These are phyloP conservation scores for Tinea trinotella DNA, from an alignment of 2,888 invertebrate genomes.

Conservation along the genomic window DNA sequence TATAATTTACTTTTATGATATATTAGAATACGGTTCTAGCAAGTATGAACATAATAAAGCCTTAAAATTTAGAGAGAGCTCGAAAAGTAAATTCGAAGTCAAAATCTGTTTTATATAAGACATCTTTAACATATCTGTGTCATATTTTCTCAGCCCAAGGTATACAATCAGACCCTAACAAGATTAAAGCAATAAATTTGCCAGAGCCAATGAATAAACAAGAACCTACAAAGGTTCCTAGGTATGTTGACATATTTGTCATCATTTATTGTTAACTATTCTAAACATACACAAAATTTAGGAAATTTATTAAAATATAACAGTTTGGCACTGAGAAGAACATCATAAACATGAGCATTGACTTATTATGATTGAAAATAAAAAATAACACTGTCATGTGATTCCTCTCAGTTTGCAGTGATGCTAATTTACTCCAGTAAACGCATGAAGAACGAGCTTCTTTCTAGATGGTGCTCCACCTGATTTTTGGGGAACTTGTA, in stretches of 20 bases:
- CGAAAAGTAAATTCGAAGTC: conserved; percentile 20
- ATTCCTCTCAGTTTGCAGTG: conserved; percentile 24
- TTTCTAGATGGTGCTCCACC: too few relatives aligned
- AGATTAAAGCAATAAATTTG: conserved; percentile 25
- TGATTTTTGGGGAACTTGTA: too few relatives aligned
- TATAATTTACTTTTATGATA: conserved; percentile 24
- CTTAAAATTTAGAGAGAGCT: background rate
- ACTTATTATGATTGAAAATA: conserved; percentile 25
- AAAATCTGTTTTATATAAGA: conserved; percentile 24
- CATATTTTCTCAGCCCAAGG: conserved; percentile 24
- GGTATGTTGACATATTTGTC: conserved; percentile 26
- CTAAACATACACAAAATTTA: conserved; percentile 20
- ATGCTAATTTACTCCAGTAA: too few relatives aligned
- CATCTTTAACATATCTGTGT: conserved; percentile 24
- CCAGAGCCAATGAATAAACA: conserved; percentile 20
- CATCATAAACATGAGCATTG: conserved; percentile 26
- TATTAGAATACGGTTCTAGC: conserved; percentile 23
- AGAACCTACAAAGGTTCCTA: conserved; percentile 26
- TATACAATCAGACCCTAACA: conserved; percentile 20
- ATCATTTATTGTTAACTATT: conserved; percentile 23
- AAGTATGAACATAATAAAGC: conserved; percentile 16
- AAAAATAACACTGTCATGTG: conserved; percentile 21
- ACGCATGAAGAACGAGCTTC: too few relatives aligned
- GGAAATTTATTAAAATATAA: conserved; percentile 27
- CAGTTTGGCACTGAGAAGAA: conserved; percentile 27